phyloP scores from a whole-genome alignment of 2,888 invertebrate genomes.

The Allygus modestus region DNA sequence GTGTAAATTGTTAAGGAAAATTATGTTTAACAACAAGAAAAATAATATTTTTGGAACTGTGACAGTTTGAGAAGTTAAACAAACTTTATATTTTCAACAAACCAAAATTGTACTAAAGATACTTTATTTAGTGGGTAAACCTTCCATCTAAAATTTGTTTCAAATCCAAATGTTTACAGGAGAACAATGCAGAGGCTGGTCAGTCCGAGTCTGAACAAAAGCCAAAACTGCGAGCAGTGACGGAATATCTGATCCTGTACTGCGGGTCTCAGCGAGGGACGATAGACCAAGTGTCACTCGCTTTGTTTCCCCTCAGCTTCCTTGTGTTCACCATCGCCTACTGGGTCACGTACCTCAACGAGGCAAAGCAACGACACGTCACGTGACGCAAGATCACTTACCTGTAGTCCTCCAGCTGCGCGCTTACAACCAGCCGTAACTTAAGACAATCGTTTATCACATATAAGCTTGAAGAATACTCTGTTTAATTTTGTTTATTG shows the following conservation, averaged over 20 bases:
- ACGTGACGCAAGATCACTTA: constrained; percentile 67
- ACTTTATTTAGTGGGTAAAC: no score
- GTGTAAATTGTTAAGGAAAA: no score
- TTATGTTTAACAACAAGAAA: no score
- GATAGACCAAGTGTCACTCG: constrained; percentile 79
- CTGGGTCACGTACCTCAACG: constrained; percentile 81
- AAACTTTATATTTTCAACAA: no score
- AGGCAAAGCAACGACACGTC: constrained; percentile 73
- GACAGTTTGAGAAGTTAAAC: no score
- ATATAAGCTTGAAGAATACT: no score
- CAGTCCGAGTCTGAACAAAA: constrained; percentile 61
- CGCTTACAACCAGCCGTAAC: neutral
- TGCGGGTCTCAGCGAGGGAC: constrained; percentile 81
- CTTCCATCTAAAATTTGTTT: neutral
- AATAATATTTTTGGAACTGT: no score
- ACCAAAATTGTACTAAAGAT: no score
- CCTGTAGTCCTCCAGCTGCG: neutral
- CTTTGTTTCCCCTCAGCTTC: constrained; percentile 80
- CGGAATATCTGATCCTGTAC: constrained; percentile 79
- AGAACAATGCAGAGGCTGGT: constrained; percentile 65
- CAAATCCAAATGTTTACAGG: constrained; percentile 56
- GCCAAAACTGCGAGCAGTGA: constrained; percentile 74
- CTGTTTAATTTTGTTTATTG: no score
- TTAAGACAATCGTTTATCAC: neutral
- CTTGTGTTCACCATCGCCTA: constrained; percentile 79